Percentiles rank a stretch among this genome's conserved stretches.
These are phyloP conservation scores for Thysanoteuthis rhombus DNA, from an alignment of 2,888 invertebrate genomes.

Conservation along the genomic window DNA sequence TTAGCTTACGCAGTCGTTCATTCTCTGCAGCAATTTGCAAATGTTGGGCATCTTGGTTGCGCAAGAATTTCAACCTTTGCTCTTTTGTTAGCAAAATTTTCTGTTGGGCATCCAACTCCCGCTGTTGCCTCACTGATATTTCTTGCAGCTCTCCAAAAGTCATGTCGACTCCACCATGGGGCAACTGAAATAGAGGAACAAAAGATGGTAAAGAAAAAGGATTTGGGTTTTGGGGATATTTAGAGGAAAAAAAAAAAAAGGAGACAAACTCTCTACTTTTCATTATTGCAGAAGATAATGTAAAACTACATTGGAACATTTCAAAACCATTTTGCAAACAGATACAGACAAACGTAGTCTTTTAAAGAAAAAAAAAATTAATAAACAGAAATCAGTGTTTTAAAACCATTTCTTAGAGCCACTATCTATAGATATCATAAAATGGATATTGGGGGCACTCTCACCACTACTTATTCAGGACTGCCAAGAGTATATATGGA, in stretches of 20 bases:
- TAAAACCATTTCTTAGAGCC: too few relatives aligned
- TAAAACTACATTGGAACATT: not conserved
- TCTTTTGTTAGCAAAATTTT: conserved; percentile 88
- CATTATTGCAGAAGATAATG: too few relatives aligned
- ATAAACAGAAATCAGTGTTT: too few relatives aligned
- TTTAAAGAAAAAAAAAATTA: too few relatives aligned
- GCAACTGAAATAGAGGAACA: conserved; percentile 45
- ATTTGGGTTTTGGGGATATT: not conserved
- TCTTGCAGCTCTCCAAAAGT: conserved; percentile 91
- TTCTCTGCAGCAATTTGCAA: conserved; percentile 79
- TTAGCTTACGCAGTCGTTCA: conserved; percentile 84
- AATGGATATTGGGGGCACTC: too few relatives aligned
- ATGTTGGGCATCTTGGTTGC: conserved; percentile 85
- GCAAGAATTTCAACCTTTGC: conserved; percentile 90
- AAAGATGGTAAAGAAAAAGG: not conserved
- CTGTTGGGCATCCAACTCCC: conserved; percentile 96
- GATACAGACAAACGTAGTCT: too few relatives aligned
- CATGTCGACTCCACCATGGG: conserved; percentile 61
- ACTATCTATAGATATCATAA: too few relatives aligned
- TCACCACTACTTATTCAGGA: too few relatives aligned
- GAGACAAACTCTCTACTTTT: too few relatives aligned
- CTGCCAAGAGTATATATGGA: too few relatives aligned
- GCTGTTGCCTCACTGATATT: conserved; percentile 96
- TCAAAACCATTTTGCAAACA: too few relatives aligned
- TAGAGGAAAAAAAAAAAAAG: not conserved